A percentile compares a stretch with the other conserved stretches of the same genome.
Conservation (phyloP, 1,140 invertebrate species). For the Onthophagus taurus region DNA sequence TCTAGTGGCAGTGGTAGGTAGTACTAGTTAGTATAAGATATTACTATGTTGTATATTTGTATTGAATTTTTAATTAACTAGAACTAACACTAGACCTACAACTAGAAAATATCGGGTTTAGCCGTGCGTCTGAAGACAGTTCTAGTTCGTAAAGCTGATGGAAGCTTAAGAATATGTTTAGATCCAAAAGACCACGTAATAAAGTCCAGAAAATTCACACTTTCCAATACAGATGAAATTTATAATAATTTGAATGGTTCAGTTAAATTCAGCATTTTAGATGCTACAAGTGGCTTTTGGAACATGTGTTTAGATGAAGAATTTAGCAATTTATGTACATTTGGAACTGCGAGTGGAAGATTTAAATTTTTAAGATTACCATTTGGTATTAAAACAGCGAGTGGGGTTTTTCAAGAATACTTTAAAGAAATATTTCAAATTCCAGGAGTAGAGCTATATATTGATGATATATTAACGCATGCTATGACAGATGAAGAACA, state of each 20-base stretch:
- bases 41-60: too few relatives aligned
- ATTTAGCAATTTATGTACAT: constrained; percentile 20
- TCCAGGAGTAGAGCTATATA: constrained; percentile 19
- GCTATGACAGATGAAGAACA: constrained; percentile 20
- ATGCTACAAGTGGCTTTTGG: constrained; percentile 37
- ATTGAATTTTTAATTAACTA: too few relatives aligned
- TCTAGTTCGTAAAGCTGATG: constrained; percentile 7
- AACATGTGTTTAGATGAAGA: constrained; percentile 35
- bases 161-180: constrained; percentile 6
- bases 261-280: constrained; percentile 39
- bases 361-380: constrained; percentile 17
- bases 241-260: constrained; percentile 28
- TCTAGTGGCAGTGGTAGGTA: too few relatives aligned
- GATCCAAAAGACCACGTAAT: constrained; percentile 8
- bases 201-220: neutral
- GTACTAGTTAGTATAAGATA: too few relatives aligned
- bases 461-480: constrained; percentile 31
- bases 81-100: too few relatives aligned
- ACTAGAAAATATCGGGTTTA: too few relatives aligned
- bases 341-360: constrained; percentile 20
- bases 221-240: constrained; percentile 8
- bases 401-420: constrained; percentile 27
- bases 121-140: too few relatives aligned
- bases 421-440: constrained; percentile 24
- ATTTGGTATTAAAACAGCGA: constrained; percentile 21